These are phyloP conservation scores for Schizaphis graminum DNA, from an alignment of 2,888 invertebrate genomes.

Conservation along the genomic window DNA sequence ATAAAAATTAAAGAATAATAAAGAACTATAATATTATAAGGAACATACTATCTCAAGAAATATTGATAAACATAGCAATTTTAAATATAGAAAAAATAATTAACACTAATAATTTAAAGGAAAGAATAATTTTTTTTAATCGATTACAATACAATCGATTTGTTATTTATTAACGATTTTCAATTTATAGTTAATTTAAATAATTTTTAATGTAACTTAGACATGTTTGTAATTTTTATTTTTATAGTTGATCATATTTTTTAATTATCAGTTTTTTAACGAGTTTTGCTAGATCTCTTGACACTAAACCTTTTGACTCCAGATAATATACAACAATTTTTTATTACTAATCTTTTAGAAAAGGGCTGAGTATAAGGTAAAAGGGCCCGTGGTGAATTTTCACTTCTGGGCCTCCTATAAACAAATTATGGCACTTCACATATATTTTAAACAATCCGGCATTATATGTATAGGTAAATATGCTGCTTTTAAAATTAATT, in stretches of 20 bases:
- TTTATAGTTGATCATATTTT: background rate
- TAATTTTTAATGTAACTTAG: background rate
- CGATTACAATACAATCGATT: background rate
- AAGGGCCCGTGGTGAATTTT: background rate
- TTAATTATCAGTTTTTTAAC: too few species aligned
- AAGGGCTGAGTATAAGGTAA: background rate
- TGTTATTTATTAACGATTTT: background rate
- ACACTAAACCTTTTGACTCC: background rate
- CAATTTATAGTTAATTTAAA: background rate
- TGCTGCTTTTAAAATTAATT: slow-evolving; percentile 13
- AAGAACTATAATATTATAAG: background rate
- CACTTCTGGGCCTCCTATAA: background rate
- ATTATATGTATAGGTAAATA: background rate
- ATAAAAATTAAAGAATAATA: background rate
- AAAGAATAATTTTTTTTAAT: background rate
- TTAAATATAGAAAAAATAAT: background rate
- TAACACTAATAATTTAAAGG: background rate
- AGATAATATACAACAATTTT: background rate
- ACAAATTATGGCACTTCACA: background rate
- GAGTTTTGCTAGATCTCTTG: background rate
- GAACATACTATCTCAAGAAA: background rate
- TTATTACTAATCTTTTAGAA: background rate
- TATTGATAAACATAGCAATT: background rate
- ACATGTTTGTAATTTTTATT: background rate
- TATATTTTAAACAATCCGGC: background rate